phyloP scores from a whole-genome alignment of 2,797 vertebrate genomes.

The Lutjanus argentimaculatus region DNA sequence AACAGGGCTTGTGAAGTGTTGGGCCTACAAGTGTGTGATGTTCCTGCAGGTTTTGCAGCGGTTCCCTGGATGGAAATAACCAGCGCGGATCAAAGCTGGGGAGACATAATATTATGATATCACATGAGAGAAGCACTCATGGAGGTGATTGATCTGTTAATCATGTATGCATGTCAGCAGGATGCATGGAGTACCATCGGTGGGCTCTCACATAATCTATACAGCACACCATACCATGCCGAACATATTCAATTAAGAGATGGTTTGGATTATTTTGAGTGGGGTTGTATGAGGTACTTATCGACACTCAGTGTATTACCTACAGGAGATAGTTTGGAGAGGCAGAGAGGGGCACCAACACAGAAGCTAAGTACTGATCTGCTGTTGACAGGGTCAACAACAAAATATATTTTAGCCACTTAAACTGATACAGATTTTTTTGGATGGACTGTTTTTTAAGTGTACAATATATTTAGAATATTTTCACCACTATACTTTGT shows the following conservation, averaged over 20 bases:
- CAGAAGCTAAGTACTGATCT: too few species aligned
- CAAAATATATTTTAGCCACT: too few species aligned
- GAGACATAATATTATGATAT: constrained; percentile 55
- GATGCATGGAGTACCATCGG: constrained; percentile 20
- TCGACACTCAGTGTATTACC: too few species aligned
- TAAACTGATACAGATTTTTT: too few species aligned
- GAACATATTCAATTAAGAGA: constrained; percentile 5
- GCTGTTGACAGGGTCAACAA: too few species aligned
- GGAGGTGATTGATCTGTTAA: constrained; percentile 59
- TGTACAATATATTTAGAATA: too few species aligned
- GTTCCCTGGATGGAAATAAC: constrained; percentile 69
- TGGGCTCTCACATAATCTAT: constrained; percentile 18
- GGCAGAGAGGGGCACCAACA: too few species aligned
- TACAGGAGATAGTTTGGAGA: too few species aligned
- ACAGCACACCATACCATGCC: constrained; percentile 18
- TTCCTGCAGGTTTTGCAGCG: constrained; percentile 64
- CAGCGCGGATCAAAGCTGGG: constrained; percentile 63
- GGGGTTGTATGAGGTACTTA: too few species aligned
- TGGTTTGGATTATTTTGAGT: too few species aligned
- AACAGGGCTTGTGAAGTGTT: constrained; percentile 71
- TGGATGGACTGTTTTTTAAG: too few species aligned
- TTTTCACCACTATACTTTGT: too few species aligned
- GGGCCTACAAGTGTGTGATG: constrained; percentile 61
- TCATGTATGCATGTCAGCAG: constrained; percentile 41
- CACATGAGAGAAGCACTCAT: constrained; percentile 51